Evolutionary conservation across 2,888 invertebrate species (phyloP), one percentile per base, ranked within the genome.

Genomic region (Disparrhopalites patrizii): DNA sequence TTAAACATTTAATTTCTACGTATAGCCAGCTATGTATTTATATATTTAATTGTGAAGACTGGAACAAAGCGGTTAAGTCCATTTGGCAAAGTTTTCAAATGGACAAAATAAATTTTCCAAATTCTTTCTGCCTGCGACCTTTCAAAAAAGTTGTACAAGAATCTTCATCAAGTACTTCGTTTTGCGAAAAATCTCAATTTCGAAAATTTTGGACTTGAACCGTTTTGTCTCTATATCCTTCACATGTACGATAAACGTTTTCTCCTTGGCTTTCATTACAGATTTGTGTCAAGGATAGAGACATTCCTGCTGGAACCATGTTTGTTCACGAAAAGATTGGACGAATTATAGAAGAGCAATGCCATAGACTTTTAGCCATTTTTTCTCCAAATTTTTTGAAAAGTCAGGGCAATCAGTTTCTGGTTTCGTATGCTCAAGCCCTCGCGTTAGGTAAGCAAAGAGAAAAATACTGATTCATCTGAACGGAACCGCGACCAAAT

Each of bases 381-480:
- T 81, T 91, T 72, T 91, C 93, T 0, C 86, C 88, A 0, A 85
- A 85, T 68, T 91, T 93, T 79, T 79, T 90, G 2, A 80, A 83
- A 73, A 91, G 90, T 77, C 80, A 85, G 0, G 88, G 86, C 20
- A 90, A 91, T 77, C 84, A 84, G 62, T 94, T 90, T 80, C 88
- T 90, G 76, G 83, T 88, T 15, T 87, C 87, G 70, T 90, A 87
- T 78, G 91, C 91, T 15, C 90, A 90, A 78, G 87, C 89, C 5
- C 80, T 89, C 50, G 88, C 88, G 74, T 90, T 93, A 74, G 88
- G 91, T 91, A 78, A 81, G 64, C 64, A 36, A 36, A 36, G 7
- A 10, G 7, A 36, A 36, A 10, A 36, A 36, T 36, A 40, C n/a
- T n/a, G n/a, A n/a, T n/a, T n/a, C n/a, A n/a, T n/a, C n/a, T n/a